Percentiles rank a stretch among this genome's conserved stretches.
Evolutionary conservation across 1,140 invertebrate species (phyloP).

Genomic region (Helicoverpa armigera): DNA sequence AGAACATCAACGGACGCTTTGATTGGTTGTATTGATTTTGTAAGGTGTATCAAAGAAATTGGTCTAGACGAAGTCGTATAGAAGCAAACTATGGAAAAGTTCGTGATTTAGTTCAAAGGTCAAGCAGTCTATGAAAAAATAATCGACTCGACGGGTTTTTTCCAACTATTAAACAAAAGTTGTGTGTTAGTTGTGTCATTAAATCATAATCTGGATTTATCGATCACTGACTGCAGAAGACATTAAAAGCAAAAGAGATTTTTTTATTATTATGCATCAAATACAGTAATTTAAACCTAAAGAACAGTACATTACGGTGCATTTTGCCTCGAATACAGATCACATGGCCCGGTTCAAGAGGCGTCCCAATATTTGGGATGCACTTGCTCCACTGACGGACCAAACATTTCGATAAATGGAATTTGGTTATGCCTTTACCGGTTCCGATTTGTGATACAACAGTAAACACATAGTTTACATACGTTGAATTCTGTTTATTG

Average conservation of each 20-base stretch:
- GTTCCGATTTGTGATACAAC: constrained; percentile 13
- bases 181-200: background rate
- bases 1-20: background rate
- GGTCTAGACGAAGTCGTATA: constrained; percentile 27
- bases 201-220: background rate
- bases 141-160: constrained; percentile 14
- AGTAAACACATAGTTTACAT: constrained; percentile 2
- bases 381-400: constrained; percentile 63
- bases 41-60: background rate
- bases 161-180: constrained; percentile 10
- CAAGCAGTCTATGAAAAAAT: constrained; percentile 4
- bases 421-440: constrained; percentile 57
- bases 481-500: background rate
- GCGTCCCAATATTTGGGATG: constrained; percentile 69
- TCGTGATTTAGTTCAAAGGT: background rate
- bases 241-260: no score
- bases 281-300: background rate
- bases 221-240: background rate
- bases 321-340: constrained; percentile 59
- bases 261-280: background rate
- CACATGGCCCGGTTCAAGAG: constrained; percentile 63
- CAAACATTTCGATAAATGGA: constrained; percentile 66
- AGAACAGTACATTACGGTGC: background rate
- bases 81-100: background rate
- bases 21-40: constrained; percentile 11